Percentiles rank a stretch among this genome's conserved stretches.
Evolutionary conservation across 64 coral and sea anemone species (phyloP).

Genomic region (Montipora efflorescens): DNA sequence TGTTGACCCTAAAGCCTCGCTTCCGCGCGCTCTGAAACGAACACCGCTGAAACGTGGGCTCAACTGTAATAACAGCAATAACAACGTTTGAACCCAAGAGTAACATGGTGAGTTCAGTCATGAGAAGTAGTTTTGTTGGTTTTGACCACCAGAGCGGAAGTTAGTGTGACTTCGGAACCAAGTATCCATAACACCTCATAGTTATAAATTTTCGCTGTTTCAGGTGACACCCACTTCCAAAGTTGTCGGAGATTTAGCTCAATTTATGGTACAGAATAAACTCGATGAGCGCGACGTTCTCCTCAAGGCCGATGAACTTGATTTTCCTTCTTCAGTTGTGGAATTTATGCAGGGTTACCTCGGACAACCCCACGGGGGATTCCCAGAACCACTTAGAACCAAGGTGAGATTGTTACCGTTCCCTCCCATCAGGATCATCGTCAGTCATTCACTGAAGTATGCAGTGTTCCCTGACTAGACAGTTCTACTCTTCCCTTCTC

Average conservation of each 20-base stretch:
- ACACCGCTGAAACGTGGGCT: too few species aligned
- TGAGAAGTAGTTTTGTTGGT: too few species aligned
- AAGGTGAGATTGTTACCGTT: constrained; percentile 56
- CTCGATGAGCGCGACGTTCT: constrained; percentile 91
- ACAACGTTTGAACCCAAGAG: too few species aligned
- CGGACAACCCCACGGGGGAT: constrained; percentile 94
- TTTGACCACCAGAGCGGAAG: too few species aligned
- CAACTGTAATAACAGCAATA: too few species aligned
- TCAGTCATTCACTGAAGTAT: too few species aligned
- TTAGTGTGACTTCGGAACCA: too few species aligned
- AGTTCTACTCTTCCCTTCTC: too few species aligned
- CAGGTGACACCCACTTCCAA: constrained; percentile 98
- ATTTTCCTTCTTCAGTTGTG: constrained; percentile 91
- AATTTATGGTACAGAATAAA: constrained; percentile 99
- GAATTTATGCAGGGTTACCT: constrained; percentile 98
- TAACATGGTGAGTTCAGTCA: too few species aligned
- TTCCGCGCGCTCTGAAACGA: too few species aligned
- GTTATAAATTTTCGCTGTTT: not conserved
- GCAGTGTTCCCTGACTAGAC: too few species aligned
- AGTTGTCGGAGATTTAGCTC: constrained; percentile 95
- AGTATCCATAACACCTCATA: not conserved
- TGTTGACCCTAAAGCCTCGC: too few species aligned
- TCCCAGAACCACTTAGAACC: constrained; percentile 95
- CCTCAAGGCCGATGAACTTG: constrained; percentile 75
- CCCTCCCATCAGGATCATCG: not conserved